phyloP scores from a whole-genome alignment of 64 coral and sea anemone genomes.

The Astreopora myriophthalma region DNA sequence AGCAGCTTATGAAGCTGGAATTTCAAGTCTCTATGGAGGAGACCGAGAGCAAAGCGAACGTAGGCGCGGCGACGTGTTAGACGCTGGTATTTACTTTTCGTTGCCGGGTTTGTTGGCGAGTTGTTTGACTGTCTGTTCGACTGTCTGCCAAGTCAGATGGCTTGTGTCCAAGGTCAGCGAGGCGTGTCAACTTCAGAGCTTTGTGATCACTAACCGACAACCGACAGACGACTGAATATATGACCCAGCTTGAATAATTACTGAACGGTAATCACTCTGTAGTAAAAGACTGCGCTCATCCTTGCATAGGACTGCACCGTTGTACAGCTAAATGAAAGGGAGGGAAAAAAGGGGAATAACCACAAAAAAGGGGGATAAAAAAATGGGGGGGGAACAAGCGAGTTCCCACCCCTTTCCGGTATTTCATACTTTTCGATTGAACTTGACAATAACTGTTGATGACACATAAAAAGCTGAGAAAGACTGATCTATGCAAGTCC shows the following conservation, averaged over 20 bases:
- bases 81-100: not conserved
- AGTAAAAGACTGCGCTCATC: too few relatives aligned
- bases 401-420: too few relatives aligned
- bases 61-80: not conserved
- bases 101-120: not conserved
- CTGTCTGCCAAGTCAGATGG: slow-evolving; percentile 28
- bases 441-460: too few relatives aligned
- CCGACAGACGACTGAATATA: not conserved
- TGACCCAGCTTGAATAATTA: slow-evolving; percentile 3
- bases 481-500: too few relatives aligned
- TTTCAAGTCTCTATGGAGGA: not conserved
- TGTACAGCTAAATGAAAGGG: not conserved
- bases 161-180: slow-evolving; percentile 11
- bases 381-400: too few relatives aligned
- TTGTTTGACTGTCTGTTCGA: not conserved
- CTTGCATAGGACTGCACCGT: too few relatives aligned
- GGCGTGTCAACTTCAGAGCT: slow-evolving; percentile 11
- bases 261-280: not conserved
- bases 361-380: too few relatives aligned
- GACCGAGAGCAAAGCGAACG: too few relatives aligned
- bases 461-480: too few relatives aligned
- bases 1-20: not conserved
- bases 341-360: too few relatives aligned
- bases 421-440: too few relatives aligned
- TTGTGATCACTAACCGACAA: not conserved